A percentile compares a stretch with the other conserved stretches of the same genome.
phyloP scores from a whole-genome alignment of 2,797 vertebrate genomes.

The Tolypeutes matacus region DNA sequence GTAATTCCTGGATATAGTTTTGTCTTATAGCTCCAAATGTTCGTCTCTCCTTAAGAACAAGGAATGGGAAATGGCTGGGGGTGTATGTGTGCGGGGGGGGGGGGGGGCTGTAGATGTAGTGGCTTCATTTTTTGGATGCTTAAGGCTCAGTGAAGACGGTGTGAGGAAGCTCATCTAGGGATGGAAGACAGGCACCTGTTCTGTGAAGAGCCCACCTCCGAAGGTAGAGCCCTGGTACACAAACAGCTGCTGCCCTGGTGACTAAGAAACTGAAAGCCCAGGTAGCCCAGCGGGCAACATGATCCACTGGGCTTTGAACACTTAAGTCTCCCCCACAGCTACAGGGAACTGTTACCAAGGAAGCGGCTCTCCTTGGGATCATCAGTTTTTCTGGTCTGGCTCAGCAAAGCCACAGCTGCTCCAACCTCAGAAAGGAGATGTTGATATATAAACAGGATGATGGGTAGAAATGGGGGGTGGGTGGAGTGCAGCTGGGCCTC shows the following conservation, averaged over 20 bases:
- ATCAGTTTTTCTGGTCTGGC: slow-evolving; percentile 68
- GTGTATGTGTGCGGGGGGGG: too few species aligned
- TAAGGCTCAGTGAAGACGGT: background rate
- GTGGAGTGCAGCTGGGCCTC: background rate
- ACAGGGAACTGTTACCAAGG: slow-evolving; percentile 46
- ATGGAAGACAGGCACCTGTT: background rate
- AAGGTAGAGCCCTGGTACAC: background rate
- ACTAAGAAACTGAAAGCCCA: background rate
- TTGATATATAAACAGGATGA: background rate
- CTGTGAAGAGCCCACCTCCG: background rate
- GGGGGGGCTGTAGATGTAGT: too few species aligned
- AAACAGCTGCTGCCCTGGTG: background rate
- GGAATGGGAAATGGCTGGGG: background rate
- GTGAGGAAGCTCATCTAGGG: background rate
- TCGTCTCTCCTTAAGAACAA: background rate
- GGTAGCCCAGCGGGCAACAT: background rate
- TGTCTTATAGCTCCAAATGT: background rate
- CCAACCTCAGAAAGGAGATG: slow-evolving; percentile 47
- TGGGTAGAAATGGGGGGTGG: background rate
- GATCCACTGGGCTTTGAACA: background rate
- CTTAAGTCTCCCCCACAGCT: background rate
- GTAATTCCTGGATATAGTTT: background rate
- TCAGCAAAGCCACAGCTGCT: slow-evolving; percentile 73
- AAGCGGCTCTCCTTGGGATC: slow-evolving; percentile 60
- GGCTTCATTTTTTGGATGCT: background rate